phyloP scores from a whole-genome alignment of 2,797 vertebrate species.

The Poecilia wingei region DNA sequence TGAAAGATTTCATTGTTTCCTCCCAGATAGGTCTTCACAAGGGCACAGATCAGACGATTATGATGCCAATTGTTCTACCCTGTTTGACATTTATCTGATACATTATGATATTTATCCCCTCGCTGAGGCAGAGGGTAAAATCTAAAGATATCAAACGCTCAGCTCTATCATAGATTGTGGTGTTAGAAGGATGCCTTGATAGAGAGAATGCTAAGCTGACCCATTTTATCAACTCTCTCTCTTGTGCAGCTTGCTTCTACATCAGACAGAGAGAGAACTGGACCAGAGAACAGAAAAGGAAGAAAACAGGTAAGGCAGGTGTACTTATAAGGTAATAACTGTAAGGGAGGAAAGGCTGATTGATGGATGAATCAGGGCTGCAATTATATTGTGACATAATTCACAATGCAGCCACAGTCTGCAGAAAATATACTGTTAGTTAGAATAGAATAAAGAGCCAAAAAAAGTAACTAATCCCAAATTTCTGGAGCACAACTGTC shows the following conservation, averaged over 20 bases:
- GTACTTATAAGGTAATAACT: slow-evolving; percentile 16
- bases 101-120: slow-evolving; percentile 59
- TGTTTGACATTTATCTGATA: slow-evolving; percentile 65
- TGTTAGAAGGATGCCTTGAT: slow-evolving; percentile 58
- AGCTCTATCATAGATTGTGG: slow-evolving; percentile 60
- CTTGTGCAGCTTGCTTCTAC: slow-evolving; percentile 44
- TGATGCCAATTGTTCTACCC: slow-evolving; percentile 35
- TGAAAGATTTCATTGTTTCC: slow-evolving; percentile 47
- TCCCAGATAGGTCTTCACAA: slow-evolving; percentile 46
- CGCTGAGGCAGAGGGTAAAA: slow-evolving; percentile 52
- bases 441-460: neutral
- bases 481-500: neutral
- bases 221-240: slow-evolving; percentile 69
- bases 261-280: slow-evolving; percentile 49
- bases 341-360: slow-evolving; percentile 30
- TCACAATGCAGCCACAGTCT: slow-evolving; percentile 8
- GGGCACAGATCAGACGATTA: slow-evolving; percentile 64
- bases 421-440: neutral
- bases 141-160: slow-evolving; percentile 63
- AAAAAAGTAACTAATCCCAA: neutral
- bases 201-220: slow-evolving; percentile 55
- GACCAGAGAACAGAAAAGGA: slow-evolving; percentile 13
- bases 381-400: slow-evolving; percentile 16
- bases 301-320: slow-evolving; percentile 23
- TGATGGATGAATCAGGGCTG: slow-evolving; percentile 18